A percentile compares a stretch with the other conserved stretches of the same genome.
These are phyloP conservation scores for Lagopus leucura DNA, from an alignment of 2,113 vertebrate species.

Conservation along the genomic window DNA sequence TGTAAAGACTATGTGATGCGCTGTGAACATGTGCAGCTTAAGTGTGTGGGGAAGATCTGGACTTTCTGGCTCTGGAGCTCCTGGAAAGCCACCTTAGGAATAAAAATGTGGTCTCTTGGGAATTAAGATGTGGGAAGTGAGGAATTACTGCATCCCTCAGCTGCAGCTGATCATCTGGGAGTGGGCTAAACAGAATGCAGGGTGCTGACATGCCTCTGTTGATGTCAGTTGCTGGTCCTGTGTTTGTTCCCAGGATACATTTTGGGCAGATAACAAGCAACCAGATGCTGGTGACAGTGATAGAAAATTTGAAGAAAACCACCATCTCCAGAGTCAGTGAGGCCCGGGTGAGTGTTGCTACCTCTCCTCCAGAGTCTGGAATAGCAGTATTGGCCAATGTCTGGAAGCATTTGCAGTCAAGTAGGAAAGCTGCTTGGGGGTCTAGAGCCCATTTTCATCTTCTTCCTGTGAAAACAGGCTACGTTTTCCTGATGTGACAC, in stretches of 20 bases:
- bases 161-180: neutral
- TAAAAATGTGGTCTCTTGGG: neutral
- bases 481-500: neutral
- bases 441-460: neutral
- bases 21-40: accelerated
- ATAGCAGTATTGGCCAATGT: neutral
- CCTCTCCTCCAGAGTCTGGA: neutral
- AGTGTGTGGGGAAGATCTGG: neutral
- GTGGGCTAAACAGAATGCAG: neutral
- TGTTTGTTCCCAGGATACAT: constrained; percentile 84
- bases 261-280: constrained; percentile 95
- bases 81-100: neutral
- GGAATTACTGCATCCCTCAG: neutral
- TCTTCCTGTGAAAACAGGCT: neutral
- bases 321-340: constrained; percentile 89
- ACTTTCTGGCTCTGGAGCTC: neutral
- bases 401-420: neutral
- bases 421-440: neutral
- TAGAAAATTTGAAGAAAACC: constrained; percentile 88
- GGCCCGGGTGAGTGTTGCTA: constrained; percentile 83
- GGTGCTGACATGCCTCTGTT: neutral
- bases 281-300: constrained; percentile 91
- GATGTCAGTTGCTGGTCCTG: neutral
- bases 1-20: neutral
- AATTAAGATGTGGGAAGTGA: neutral